Conservation (phyloP, 1,140 invertebrate species). For the Pogonomyrmex californicus region DNA sequence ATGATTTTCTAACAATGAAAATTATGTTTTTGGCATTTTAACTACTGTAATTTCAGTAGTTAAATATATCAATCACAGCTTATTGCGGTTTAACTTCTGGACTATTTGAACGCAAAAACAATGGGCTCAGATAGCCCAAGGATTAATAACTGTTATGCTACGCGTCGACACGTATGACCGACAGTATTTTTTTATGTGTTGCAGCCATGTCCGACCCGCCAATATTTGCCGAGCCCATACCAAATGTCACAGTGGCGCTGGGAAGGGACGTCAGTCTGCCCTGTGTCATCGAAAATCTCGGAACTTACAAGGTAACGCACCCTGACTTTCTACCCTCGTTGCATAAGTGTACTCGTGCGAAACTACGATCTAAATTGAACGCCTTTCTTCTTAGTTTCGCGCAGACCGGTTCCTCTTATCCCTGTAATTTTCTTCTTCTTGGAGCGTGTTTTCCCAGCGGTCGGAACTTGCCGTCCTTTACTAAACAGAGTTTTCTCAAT, state of each 20-base stretch:
- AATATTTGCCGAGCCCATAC: constrained; percentile 94
- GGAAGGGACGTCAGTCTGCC: constrained; percentile 95
- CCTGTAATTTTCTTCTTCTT: constrained; percentile 47
- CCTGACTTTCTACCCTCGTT: constrained; percentile 36
- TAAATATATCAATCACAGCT: not conserved
- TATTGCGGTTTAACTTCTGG: not conserved
- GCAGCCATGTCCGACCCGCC: constrained; percentile 94
- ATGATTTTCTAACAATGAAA: not conserved
- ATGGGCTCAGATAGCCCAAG: not conserved
- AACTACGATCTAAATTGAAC: constrained; percentile 4
- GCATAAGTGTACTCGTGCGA: not conserved
- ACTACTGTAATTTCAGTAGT: not conserved
- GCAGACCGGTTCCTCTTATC: constrained; percentile 26
- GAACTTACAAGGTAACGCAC: constrained; percentile 92
- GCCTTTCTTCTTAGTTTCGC: constrained; percentile 16
- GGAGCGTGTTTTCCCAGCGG: constrained; percentile 31
- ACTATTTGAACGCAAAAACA: not conserved
- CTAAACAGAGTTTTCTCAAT: constrained; percentile 55
- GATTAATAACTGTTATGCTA: not conserved
- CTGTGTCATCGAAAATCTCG: constrained; percentile 95
- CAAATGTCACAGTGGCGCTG: constrained; percentile 95
- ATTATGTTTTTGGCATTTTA: not conserved
- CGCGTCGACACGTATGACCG: not conserved
- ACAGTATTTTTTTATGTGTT: constrained; percentile 81
- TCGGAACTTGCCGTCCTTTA: constrained; percentile 26